A percentile compares a stretch with the other conserved stretches of the same genome.
Evolutionary conservation across 2,888 invertebrate species (phyloP).

Genomic region (Willowsia nigromaculata): DNA sequence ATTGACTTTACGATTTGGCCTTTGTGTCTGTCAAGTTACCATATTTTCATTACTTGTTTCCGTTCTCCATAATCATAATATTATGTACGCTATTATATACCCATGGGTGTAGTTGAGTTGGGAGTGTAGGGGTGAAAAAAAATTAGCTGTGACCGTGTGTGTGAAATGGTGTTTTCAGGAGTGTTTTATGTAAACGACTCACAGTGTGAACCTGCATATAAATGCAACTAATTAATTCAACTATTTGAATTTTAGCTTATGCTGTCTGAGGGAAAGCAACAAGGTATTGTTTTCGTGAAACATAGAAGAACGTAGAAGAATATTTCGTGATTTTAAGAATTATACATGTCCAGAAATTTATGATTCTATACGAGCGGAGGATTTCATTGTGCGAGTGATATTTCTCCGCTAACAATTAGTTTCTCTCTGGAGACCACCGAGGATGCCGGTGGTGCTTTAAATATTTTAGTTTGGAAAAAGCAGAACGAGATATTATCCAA

Average conservation of each 20-base stretch:
- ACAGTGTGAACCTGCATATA: background rate
- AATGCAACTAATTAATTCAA: constrained; percentile 46
- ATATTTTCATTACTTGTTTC: constrained; percentile 61
- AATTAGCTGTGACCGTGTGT: background rate
- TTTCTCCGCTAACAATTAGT: too few relatives aligned
- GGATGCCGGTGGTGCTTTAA: too few relatives aligned
- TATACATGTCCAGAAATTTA: background rate
- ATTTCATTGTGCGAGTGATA: too few relatives aligned
- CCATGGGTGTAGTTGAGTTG: constrained; percentile 12
- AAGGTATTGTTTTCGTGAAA: background rate
- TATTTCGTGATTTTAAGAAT: background rate
- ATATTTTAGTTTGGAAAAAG: too few relatives aligned
- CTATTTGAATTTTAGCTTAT: background rate
- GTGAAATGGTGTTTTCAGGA: background rate
- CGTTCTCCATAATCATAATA: constrained; percentile 56
- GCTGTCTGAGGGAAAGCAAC: background rate
- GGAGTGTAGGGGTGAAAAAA: constrained; percentile 31
- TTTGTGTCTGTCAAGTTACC: constrained; percentile 22
- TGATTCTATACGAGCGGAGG: too few relatives aligned
- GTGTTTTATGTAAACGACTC: background rate
- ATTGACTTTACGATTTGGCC: background rate
- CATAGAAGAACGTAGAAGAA: background rate
- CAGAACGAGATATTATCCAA: too few relatives aligned
- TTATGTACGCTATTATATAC: background rate
- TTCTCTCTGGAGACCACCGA: too few relatives aligned